Conservation (phyloP, 2,113 vertebrate species). For the Picathartes gymnocephalus region DNA sequence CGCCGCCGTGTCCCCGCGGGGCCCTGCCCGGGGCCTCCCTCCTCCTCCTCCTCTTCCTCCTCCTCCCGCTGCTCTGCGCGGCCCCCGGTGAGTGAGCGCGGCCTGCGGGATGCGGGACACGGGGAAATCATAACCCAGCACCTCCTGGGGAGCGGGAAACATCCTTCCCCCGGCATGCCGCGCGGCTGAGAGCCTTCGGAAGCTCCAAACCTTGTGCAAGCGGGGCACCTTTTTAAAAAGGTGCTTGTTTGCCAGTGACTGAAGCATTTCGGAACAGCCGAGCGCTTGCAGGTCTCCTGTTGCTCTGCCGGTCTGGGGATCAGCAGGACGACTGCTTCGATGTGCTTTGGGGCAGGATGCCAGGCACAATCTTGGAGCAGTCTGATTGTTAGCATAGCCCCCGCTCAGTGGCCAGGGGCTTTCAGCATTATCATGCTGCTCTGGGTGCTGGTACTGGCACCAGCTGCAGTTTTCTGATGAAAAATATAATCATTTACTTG, state of each 20-base stretch:
- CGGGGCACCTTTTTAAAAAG: background rate
- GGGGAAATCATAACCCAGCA: accelerated
- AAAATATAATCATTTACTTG: background rate
- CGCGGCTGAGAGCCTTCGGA: accelerated
- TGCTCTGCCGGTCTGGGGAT: accelerated
- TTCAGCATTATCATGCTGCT: background rate
- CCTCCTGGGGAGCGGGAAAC: accelerated
- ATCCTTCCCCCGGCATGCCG: background rate
- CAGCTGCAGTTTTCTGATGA: background rate
- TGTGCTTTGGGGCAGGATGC: background rate
- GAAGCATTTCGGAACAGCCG: background rate
- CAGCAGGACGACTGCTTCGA: background rate
- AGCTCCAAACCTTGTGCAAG: background rate
- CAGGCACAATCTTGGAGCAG: background rate
- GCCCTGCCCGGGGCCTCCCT: background rate
- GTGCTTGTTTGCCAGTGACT: background rate
- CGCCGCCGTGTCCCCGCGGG: background rate
- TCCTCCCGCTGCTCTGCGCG: slow-evolving; percentile 59
- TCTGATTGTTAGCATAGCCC: background rate
- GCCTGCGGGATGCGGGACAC: background rate
- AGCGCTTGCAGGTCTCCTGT: background rate
- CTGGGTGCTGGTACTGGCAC: background rate
- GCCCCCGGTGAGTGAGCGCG: slow-evolving; percentile 63
- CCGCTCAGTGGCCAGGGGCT: background rate
- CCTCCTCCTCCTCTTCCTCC: background rate